Base-by-base conservation (phyloP, 2,113 vertebrate species). In the Seriola aureovittata region DNA sequence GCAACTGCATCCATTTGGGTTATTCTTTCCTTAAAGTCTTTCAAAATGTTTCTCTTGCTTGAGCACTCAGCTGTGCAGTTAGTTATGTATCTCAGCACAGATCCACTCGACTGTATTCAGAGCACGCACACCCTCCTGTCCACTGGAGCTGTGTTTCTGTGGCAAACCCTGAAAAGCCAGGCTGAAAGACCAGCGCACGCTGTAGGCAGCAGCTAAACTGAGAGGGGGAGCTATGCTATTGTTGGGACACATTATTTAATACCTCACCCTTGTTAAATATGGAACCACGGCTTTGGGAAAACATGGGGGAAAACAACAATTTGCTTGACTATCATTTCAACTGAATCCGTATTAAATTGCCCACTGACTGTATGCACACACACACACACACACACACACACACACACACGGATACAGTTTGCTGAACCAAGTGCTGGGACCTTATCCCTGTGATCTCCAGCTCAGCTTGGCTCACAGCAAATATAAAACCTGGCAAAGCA, bases 241-340 rank as follows among this genome's bases (percentile, higher is more conserved):
- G 81, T 78, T 81, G 78, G 64, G 62, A 48, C 40, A 29, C 80
- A 29, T 67, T 63, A 65, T 65, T 82, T 40, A 79, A 79, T 48
- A 67, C 17, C 38, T 70, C 64, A 64, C 17, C 36, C 64, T 59
- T 17, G 76, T 81, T 69, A 46, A 82, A 63, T 78, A 63, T 48
- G 40, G 34, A 82, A 66, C 66, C 23, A 36, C 5, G 1, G 59
- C 48, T 80, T 38, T 62, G 48, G 68, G 9, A 59, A 72, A 78
- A 77, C 75, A 75, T 52, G 38, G 38, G 38, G 23, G 34, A 65
- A 71, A 72, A 85, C 80, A 78, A 21, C 71, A 70, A 74, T 71
- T 82, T 85, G n/a, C 36, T 13, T 23, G 29, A 80, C 46, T 60
- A 70, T 69, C 40, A 46, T 65, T 78, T 83, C 65, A 69, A 66